A percentile compares a stretch with the other conserved stretches of the same genome.
phyloP scores from a whole-genome alignment of 2,113 vertebrate species.

The Chlamydotis undulata region DNA sequence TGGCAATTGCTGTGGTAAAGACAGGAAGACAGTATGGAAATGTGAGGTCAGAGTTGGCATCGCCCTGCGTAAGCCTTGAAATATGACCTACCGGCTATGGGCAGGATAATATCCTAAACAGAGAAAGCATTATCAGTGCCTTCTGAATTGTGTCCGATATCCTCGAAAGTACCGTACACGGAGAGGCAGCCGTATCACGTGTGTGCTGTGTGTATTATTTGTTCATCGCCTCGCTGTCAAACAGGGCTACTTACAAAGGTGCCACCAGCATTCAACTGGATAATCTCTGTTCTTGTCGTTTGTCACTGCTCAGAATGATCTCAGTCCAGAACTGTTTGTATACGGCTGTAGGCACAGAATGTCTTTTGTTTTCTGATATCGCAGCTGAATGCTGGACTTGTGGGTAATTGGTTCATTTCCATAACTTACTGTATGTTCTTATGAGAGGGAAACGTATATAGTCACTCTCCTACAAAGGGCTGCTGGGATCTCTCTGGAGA shows the following conservation, averaged over 20 bases:
- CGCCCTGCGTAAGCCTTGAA: not conserved
- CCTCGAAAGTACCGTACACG: not conserved
- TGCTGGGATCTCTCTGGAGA: not conserved
- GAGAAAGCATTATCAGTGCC: not conserved
- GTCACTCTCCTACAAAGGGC: not conserved
- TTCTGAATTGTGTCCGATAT: not conserved
- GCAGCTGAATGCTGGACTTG: not conserved
- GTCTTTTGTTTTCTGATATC: not conserved
- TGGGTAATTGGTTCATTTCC: not conserved
- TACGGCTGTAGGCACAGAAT: not conserved
- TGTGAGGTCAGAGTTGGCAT: not conserved
- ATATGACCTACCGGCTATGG: not conserved
- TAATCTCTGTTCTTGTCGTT: not conserved
- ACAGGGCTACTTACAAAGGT: not conserved
- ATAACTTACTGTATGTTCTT: not conserved
- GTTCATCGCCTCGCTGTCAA: not conserved
- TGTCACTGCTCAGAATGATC: not conserved
- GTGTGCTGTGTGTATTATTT: not conserved
- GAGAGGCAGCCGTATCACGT: not conserved
- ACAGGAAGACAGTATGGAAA: not conserved
- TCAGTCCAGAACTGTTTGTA: not conserved
- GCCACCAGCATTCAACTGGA: not conserved
- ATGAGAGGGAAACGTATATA: not conserved
- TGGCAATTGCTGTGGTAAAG: not conserved
- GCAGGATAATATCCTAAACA: not conserved